Evolutionary conservation across 1,140 invertebrate genomes (phyloP).

Genomic region (Trinorchestia longiramus): DNA sequence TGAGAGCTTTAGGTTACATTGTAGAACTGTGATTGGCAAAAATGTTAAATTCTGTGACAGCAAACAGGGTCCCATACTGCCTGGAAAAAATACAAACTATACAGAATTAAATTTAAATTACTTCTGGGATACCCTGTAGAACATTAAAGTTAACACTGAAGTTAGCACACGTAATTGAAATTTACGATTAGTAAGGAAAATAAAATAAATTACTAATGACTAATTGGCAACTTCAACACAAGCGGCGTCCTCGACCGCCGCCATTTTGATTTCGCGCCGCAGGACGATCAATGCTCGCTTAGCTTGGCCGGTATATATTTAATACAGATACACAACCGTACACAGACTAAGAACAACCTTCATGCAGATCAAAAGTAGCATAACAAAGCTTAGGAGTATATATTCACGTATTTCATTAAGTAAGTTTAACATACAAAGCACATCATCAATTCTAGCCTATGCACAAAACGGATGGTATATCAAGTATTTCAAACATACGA

Average conservation of each 20-base stretch:
- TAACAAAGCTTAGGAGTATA: not conserved
- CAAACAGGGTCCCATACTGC: conserved; percentile 37
- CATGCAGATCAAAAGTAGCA: conserved; percentile 27
- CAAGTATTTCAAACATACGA: not conserved
- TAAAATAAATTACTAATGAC: conserved; percentile 40
- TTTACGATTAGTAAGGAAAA: conserved; percentile 43
- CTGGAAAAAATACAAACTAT: conserved; percentile 50
- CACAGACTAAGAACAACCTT: not conserved
- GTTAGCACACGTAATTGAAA: conserved; percentile 45
- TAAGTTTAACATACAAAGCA: not conserved
- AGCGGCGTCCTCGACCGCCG: conserved; percentile 49
- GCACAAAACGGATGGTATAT: not conserved
- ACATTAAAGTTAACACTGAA: conserved; percentile 52
- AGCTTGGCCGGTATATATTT: conserved; percentile 17
- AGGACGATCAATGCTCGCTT: conserved; percentile 17
- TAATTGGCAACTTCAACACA: conserved; percentile 51
- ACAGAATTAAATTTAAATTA: conserved; percentile 45
- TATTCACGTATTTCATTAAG: not conserved
- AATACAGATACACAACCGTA: conserved; percentile 10
- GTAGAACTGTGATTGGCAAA: conserved; percentile 5
- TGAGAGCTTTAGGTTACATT: conserved; percentile 16
- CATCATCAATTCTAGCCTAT: not conserved
- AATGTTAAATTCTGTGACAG: conserved; percentile 19
- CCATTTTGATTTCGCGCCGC: conserved; percentile 52
- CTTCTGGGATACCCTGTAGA: conserved; percentile 43